Percentiles rank a stretch among this genome's conserved stretches.
Evolutionary conservation across 2,888 invertebrate species (phyloP).

Genomic region (Lepidochitona cinerea): DNA sequence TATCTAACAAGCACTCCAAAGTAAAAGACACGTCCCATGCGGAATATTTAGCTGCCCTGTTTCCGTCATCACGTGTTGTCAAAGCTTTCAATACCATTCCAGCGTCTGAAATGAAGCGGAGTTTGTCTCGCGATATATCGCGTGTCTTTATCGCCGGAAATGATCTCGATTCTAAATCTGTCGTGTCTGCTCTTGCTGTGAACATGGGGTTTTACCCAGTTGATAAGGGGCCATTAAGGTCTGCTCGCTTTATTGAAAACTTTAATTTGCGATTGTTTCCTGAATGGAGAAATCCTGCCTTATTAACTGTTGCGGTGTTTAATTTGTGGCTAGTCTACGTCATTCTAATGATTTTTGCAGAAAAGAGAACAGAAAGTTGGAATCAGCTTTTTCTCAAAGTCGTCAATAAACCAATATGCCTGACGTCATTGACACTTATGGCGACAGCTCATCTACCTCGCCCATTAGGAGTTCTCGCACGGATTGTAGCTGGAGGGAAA

Average conservation of each 20-base stretch:
- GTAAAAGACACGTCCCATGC: conserved; percentile 41
- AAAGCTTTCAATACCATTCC: conserved; percentile 64
- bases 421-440: conserved; percentile 57
- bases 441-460: conserved; percentile 59
- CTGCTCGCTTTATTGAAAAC: conserved; percentile 51
- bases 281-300: conserved; percentile 35
- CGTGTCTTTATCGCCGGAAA: conserved; percentile 52
- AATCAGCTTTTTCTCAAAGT: conserved; percentile 47
- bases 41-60: conserved; percentile 41
- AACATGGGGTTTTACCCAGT: conserved; percentile 53
- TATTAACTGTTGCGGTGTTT: neutral
- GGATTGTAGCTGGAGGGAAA: conserved; percentile 53
- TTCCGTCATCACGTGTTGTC: conserved; percentile 47
- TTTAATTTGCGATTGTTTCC: conserved; percentile 40
- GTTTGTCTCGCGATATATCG: conserved; percentile 40
- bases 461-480: conserved; percentile 45
- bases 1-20: conserved; percentile 49
- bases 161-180: conserved; percentile 38
- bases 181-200: conserved; percentile 44
- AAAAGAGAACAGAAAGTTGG: neutral
- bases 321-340: neutral
- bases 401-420: conserved; percentile 54
- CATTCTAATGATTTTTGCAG: neutral
- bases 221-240: conserved; percentile 47
- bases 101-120: conserved; percentile 53